Evolutionary conservation across 2,888 invertebrate species (phyloP).

Genomic region (Sarcophaga caerulescens): DNA sequence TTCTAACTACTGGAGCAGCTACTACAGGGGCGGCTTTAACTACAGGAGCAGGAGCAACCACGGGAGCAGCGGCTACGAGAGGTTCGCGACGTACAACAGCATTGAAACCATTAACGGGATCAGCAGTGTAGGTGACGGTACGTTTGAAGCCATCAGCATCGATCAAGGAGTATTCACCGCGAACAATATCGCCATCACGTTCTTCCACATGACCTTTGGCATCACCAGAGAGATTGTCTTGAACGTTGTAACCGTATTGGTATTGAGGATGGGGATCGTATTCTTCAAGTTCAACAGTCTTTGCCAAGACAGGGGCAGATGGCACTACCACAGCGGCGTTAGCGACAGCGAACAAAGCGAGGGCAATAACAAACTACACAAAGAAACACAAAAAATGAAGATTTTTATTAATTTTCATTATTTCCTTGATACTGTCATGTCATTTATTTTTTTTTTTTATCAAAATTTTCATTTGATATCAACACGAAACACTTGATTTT

Average conservation of each 20-base stretch:
- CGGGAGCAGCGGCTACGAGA: constrained; percentile 68
- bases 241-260: constrained; percentile 79
- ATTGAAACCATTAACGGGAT: constrained; percentile 79
- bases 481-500: too few species aligned
- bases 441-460: not conserved
- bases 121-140: constrained; percentile 79
- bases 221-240: constrained; percentile 79
- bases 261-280: constrained; percentile 79
- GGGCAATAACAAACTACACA: constrained; percentile 68
- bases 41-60: constrained; percentile 69
- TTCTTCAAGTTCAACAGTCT: constrained; percentile 73
- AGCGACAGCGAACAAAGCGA: constrained; percentile 60
- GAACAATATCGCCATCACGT: constrained; percentile 80
- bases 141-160: constrained; percentile 80
- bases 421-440: not conserved
- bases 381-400: constrained; percentile 38
- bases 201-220: constrained; percentile 80
- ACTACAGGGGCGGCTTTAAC: constrained; percentile 42
- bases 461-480: not conserved
- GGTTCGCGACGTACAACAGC: constrained; percentile 77
- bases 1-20: constrained; percentile 34
- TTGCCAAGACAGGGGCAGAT: constrained; percentile 73
- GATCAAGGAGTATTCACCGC: constrained; percentile 80
- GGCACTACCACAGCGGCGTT: constrained; percentile 69
- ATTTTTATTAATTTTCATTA: constrained; percentile 10